phyloP scores from a whole-genome alignment of 30 jellyfish, hydroid and myxozoan species.

The Aurelia sp. region DNA sequence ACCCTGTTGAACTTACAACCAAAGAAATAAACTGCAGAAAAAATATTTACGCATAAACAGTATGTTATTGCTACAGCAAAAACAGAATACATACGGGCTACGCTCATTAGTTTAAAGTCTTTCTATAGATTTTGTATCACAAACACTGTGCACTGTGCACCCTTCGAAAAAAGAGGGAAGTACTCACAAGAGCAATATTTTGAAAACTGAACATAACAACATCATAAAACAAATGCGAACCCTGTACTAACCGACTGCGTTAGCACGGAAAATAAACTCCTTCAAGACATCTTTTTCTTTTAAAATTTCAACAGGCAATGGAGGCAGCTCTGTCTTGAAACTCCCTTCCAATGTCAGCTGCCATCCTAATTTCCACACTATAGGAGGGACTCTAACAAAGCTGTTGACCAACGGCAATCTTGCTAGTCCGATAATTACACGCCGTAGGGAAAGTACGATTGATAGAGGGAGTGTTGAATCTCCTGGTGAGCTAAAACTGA shows the following conservation, averaged over 20 bases:
- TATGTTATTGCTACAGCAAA: too few species aligned
- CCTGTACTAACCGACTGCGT: constrained; percentile 70
- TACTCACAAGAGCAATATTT: background rate
- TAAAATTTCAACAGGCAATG: constrained; percentile 92
- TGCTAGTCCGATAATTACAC: constrained; percentile 86
- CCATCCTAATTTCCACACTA: constrained; percentile 97
- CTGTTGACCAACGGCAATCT: constrained; percentile 88
- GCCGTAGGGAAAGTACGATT: constrained; percentile 56
- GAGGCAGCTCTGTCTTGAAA: constrained; percentile 89
- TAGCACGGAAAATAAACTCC: constrained; percentile 93
- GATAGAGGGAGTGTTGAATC: constrained; percentile 59
- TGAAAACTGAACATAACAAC: background rate
- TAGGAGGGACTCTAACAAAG: constrained; percentile 93
- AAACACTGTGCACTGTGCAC: too few species aligned
- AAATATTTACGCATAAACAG: too few species aligned
- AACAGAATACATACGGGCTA: too few species aligned
- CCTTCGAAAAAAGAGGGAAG: too few species aligned
- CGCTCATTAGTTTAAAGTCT: too few species aligned
- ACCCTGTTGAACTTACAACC: too few species aligned
- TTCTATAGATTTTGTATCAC: too few species aligned
- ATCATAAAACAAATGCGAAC: background rate
- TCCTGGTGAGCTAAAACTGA: constrained; percentile 6
- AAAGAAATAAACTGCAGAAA: too few species aligned
- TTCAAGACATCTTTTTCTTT: constrained; percentile 90
- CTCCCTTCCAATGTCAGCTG: constrained; percentile 82